Evolutionary conservation across 2,797 vertebrate genomes (phyloP).

Genomic region (Hemibagrus guttatus): DNA sequence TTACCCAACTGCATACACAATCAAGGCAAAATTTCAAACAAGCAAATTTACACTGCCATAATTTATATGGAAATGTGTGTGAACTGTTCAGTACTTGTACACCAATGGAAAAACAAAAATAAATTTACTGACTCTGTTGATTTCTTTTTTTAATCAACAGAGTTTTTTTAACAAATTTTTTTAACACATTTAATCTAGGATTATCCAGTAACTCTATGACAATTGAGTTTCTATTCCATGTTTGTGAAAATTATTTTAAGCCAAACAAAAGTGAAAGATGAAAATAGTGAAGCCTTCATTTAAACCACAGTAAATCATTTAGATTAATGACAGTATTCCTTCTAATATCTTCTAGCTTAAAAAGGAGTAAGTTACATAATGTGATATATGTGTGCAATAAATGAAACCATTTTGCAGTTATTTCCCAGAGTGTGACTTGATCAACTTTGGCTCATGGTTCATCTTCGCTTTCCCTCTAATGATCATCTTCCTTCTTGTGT

Average conservation of each 20-base stretch:
- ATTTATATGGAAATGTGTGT: neutral
- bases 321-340: neutral
- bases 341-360: neutral
- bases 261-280: neutral
- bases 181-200: neutral
- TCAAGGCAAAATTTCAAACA: neutral
- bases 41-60: neutral
- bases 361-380: neutral
- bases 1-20: neutral
- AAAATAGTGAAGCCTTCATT: neutral
- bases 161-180: neutral
- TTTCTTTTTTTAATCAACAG: neutral
- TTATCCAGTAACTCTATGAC: neutral
- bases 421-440: constrained; percentile 91
- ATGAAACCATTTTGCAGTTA: constrained; percentile 74
- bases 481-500: constrained; percentile 87
- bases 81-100: neutral
- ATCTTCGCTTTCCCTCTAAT: constrained; percentile 94
- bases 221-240: neutral
- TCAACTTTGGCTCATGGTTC: constrained; percentile 99
- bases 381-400: constrained; percentile 2
- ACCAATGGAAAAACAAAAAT: neutral
- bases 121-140: neutral
- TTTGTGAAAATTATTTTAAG: neutral
- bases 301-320: neutral